Base-by-base conservation (phyloP, 2,797 vertebrate genomes). In the Chaetodon trifasciatus region DNA sequence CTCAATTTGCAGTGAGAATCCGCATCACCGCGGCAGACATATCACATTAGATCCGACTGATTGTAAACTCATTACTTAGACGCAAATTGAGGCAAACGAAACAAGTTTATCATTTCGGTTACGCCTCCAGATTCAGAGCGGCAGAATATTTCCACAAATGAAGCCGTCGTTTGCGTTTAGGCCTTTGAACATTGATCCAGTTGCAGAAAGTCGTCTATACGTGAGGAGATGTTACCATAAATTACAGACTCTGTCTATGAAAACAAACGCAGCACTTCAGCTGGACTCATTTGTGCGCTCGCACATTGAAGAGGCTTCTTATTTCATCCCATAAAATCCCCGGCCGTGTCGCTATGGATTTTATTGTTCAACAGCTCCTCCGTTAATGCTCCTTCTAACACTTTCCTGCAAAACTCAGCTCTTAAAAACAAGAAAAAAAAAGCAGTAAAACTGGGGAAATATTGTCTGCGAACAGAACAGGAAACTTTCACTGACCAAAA, bases 1-100 rank as follows among this genome's bases (percentile, higher is more conserved):
- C 74, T 87, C 57, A 85, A 81, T 85, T 83, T 84, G 69, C 78
- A 17, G 0, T 60, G 56, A 74, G 77, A 84, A 79, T 76, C 71
- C 32, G 40, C 61, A 28, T 19, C 44, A 17, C 70, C 52, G 12
- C 23, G 61, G 80, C 56, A 81, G 69, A 79, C 61, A 15, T 10
- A 35, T 79, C 64, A 0, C 76, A 67, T 88, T 71, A 70, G 55
- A 77, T 63, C 32, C 5, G 40, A 70, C 46, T 58, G 55, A 76
- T 62, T 47, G 78, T 86, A 72, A 90, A 81, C 64, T 82, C 57
- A 63, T 85, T 69, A 71, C 52, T 37, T 23, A 23, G 69, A 47
- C 53, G 60, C 46, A 82, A 85, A 83, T 46, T 42, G 70, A 84
- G 63, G 76, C 62, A 58, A 76, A 81, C 24, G 28, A 50, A 78